These are phyloP conservation scores for Lithophane leautieri DNA, from an alignment of 2,888 invertebrate genomes.

Conservation along the genomic window DNA sequence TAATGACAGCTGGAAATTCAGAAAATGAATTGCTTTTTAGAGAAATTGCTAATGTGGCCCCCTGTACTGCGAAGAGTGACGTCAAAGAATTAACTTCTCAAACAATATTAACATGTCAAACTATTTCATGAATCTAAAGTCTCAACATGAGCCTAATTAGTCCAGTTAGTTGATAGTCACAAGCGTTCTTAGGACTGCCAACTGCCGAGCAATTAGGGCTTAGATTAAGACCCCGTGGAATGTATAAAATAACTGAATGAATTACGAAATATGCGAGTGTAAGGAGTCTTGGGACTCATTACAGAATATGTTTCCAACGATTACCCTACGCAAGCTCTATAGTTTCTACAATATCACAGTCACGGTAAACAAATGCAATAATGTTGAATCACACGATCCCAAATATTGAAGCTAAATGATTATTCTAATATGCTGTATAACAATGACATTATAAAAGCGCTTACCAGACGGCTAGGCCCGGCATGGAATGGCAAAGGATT, in stretches of 20 bases:
- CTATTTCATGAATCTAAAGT: slow-evolving; percentile 38
- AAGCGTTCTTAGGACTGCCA: not conserved
- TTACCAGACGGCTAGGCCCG: not conserved
- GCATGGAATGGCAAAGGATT: not conserved
- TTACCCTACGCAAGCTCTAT: slow-evolving; percentile 77
- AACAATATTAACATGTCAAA: slow-evolving; percentile 32
- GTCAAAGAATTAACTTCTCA: slow-evolving; percentile 25
- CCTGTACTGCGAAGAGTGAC: not conserved
- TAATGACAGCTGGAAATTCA: too few species aligned
- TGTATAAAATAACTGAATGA: slow-evolving; percentile 52
- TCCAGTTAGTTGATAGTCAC: not conserved
- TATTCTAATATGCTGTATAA: slow-evolving; percentile 10
- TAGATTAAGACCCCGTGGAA: slow-evolving; percentile 40
- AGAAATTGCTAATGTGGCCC: too few species aligned
- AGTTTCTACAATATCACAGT: slow-evolving; percentile 88
- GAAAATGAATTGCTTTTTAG: too few species aligned
- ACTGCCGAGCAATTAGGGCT: not conserved
- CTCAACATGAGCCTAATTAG: slow-evolving; percentile 22
- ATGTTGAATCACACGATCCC: slow-evolving; percentile 65
- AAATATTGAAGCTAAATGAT: slow-evolving; percentile 45
- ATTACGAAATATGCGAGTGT: slow-evolving; percentile 38
- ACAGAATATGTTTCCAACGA: slow-evolving; percentile 48
- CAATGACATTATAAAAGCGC: not conserved
- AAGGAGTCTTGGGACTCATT: slow-evolving; percentile 35
- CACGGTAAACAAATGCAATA: slow-evolving; percentile 86